Percentiles rank a stretch among this genome's conserved stretches.
These are phyloP conservation scores for Loripinus fragilis DNA, from an alignment of 2,888 invertebrate genomes.

Conservation along the genomic window DNA sequence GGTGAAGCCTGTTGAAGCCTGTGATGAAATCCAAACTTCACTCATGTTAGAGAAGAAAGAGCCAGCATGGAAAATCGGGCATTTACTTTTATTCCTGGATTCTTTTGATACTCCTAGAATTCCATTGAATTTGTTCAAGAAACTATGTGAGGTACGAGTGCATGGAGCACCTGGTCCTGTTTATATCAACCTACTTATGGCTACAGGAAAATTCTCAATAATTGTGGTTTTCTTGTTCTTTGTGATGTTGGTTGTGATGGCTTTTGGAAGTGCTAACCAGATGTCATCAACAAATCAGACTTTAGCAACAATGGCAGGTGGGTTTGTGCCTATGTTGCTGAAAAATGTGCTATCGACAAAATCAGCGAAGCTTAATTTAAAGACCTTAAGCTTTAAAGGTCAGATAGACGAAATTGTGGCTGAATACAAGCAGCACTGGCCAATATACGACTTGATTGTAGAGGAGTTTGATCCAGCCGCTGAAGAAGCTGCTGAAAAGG, in stretches of 20 bases:
- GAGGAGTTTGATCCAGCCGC: constrained; percentile 65
- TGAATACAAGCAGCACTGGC: constrained; percentile 80
- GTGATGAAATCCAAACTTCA: constrained; percentile 70
- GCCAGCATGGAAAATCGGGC: constrained; percentile 79
- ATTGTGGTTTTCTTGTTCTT: constrained; percentile 80
- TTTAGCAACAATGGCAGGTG: constrained; percentile 79
- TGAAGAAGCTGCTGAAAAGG: constrained; percentile 57
- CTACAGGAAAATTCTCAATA: constrained; percentile 79
- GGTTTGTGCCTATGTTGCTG: constrained; percentile 80
- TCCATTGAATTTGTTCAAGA: constrained; percentile 78
- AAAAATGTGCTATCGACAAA: constrained; percentile 80
- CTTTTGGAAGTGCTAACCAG: constrained; percentile 78
- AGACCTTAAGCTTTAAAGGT: constrained; percentile 80
- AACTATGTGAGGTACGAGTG: constrained; percentile 77
- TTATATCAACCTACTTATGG: constrained; percentile 77
- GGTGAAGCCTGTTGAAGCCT: constrained; percentile 73
- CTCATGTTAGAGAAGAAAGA: constrained; percentile 72
- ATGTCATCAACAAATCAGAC: constrained; percentile 81
- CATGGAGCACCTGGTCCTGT: constrained; percentile 81
- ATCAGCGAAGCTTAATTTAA: constrained; percentile 78
- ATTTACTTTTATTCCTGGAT: constrained; percentile 80
- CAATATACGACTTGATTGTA: constrained; percentile 77
- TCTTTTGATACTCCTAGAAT: constrained; percentile 80
- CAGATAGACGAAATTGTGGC: constrained; percentile 79
- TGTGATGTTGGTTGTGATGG: constrained; percentile 80